phyloP scores from a whole-genome alignment of 2,797 vertebrate species.

The Falco cherrug region DNA sequence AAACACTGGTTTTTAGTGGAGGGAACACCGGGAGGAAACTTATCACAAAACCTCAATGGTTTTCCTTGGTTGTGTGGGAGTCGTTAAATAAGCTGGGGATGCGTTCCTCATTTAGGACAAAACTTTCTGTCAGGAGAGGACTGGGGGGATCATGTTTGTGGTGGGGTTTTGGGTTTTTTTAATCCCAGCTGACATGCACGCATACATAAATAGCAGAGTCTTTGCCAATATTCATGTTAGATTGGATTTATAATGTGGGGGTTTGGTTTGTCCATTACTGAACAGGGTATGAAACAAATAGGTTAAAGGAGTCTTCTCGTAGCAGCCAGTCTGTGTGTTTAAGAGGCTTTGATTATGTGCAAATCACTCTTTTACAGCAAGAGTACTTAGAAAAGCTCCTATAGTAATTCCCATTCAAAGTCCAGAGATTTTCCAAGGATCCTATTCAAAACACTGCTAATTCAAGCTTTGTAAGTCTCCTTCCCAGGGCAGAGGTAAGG shows the following conservation, averaged over 20 bases:
- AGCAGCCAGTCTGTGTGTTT: neutral
- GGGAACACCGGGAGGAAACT: neutral
- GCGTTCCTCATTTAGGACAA: neutral
- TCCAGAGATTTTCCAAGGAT: neutral
- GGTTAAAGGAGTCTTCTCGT: neutral
- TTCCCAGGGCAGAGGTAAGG: neutral
- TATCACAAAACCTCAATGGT: neutral
- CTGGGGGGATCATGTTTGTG: neutral
- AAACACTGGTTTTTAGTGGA: neutral
- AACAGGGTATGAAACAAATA: neutral
- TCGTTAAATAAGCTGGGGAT: neutral
- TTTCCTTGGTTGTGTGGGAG: neutral
- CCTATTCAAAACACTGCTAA: neutral
- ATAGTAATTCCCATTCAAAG: neutral
- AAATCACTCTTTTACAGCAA: constrained; percentile 3
- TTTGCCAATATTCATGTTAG: neutral
- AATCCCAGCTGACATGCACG: neutral
- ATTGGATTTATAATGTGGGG: neutral
- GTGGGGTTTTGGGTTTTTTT: neutral
- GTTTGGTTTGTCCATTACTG: neutral
- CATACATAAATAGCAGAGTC: neutral
- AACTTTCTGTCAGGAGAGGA: neutral
- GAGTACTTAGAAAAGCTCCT: neutral
- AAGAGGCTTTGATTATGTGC: neutral
- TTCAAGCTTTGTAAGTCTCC: neutral